Base-by-base conservation (phyloP, 1,140 invertebrate species). In the Globodera rostochiensis region DNA sequence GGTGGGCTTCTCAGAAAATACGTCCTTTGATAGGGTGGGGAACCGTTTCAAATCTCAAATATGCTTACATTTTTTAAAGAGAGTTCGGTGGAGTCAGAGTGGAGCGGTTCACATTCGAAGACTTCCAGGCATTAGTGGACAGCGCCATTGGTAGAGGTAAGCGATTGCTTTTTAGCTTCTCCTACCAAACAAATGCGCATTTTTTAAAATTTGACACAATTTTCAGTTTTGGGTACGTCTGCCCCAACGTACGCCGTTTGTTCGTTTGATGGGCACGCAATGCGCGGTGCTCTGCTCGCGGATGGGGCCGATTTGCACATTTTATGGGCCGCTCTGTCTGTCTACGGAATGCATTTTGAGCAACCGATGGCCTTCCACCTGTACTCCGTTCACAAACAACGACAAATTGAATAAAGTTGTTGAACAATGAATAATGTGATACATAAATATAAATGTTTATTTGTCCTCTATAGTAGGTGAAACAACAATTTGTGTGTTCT, bases 281-380 rank as follows among this genome's bases (percentile, higher is more conserved):
- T 21, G 69, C 25, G 74, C 11, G 82, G 82, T 36, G 74, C 67
- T 53, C 60, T 83, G 15, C 53, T 70, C n/a, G 25, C 83, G 13
- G 36, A 45, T 46, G 69, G 53, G 21, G 64, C 82, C 64, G 25
- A 83, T 57, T 47, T 83, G 11, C 21, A 84, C 67, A n/a, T 83
- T 6, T 57, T 83, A 21, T 83, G 82, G 82, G 82, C 60, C 25
- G 82, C 82, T 8, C 49, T 83, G n/a, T 74, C 80, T 5, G 53
- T 83, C 53, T 83, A 83, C 73, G 82, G 82, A 53, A 46, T 64
- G 57, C 82, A 83, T 76, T 83, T 83, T 73, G 82, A 82, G 21
- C 69, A 77, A 70, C 74, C 49, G 46, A 74, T 83, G 45, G 82
- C 82, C 6, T 66, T 83, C 66, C 82, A 83, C 66, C 67, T 83